Evolutionary conservation across 2,797 vertebrate genomes (phyloP).

Genomic region (Lophura swinhoii): DNA sequence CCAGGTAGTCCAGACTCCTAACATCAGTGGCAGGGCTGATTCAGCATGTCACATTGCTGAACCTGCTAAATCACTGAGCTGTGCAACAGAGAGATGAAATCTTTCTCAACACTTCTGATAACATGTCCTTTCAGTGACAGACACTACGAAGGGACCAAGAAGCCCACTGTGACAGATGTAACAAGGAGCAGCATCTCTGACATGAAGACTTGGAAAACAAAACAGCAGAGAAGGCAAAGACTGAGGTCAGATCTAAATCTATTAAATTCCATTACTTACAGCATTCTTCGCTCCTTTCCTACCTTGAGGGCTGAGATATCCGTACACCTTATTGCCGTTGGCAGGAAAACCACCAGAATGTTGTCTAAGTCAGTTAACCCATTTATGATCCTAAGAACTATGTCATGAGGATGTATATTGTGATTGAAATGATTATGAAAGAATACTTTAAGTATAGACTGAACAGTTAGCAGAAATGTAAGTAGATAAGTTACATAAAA

Average conservation of each 20-base stretch:
- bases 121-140: slow-evolving; percentile 8
- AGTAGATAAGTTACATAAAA: not conserved
- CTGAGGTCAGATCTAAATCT: slow-evolving; percentile 29
- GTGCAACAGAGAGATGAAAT: slow-evolving; percentile 48
- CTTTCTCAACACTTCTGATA: not conserved
- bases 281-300: not conserved
- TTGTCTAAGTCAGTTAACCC: not conserved
- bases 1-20: slow-evolving; percentile 33
- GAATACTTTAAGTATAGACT: not conserved
- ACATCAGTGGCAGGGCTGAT: slow-evolving; percentile 36
- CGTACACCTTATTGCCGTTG: not conserved
- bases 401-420: not conserved
- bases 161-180: slow-evolving; percentile 19
- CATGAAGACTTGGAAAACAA: not conserved
- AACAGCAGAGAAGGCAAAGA: not conserved
- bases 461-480: not conserved
- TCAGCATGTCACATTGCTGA: slow-evolving; percentile 38
- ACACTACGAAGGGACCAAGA: not conserved
- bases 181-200: slow-evolving; percentile 10
- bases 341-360: not conserved
- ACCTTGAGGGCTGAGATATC: not conserved
- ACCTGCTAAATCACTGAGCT: slow-evolving; percentile 45
- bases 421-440: not conserved
- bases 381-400: not conserved
- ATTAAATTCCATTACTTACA: slow-evolving; percentile 32